Base-by-base conservation (phyloP, 2,888 invertebrate genomes). In the Silvanus unidentatus region DNA sequence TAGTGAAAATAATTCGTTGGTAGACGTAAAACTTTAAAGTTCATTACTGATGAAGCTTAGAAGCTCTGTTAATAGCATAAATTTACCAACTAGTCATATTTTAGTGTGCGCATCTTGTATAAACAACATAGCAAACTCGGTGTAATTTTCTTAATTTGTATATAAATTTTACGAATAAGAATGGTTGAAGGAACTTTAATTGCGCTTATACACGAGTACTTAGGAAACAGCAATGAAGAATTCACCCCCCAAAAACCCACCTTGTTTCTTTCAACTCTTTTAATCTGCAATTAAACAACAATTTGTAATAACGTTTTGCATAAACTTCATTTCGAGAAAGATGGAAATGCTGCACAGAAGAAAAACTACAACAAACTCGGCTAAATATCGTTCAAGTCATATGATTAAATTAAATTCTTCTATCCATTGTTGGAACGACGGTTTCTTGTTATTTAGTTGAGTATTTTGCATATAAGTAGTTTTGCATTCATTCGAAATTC, bases 161-260 rank as follows among this genome's bases (percentile, higher is more conserved):
- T 56, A 57, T 61, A 60, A 63, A 62, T 62, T 60, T 55, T 53
- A 43, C 55, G 59, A 61, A 60, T 60, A 59, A 62, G 60, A 62
- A 62, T 55, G 57, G 57, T 51, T 57, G 57, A 55, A 60, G 58
- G 58, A 57, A 54, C 59, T 55, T 55, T 64, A 64, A 64, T 64
- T 60, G 58, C 58, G 59, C 50, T 61, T 53, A 54, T 60, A 59
- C 59, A 62, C 59, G 63, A 54, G 56, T 22, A 8, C 22, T 22
- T 22, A 22, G 22, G 8, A 22, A 22, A 22, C 22, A 22, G 4
- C 44, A 38, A 16, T 9, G 10, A 16, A 5, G 2, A 22, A 49
- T 16, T 14, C 16, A 14, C 16, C 14, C 37, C 13, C 22, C 13
- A 11, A 13, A 40, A 39, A 10, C 12, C 22, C 22, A 38, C 14